Evolutionary conservation across 2,888 invertebrate genomes (phyloP), one percentile per base, ranked within the genome.

Genomic region (Halictus quadricinctus): DNA sequence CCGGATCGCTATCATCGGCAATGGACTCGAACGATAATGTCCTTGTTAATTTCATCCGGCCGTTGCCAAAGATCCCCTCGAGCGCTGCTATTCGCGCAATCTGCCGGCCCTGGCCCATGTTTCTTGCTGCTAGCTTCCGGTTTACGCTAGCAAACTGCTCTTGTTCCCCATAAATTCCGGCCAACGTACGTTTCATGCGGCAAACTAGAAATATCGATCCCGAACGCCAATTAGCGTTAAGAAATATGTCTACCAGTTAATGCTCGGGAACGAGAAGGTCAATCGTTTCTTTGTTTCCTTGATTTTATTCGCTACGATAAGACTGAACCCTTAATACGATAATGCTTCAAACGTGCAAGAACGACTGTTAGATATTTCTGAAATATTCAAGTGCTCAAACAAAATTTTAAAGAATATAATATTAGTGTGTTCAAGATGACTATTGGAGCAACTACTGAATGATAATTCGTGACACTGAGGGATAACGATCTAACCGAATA

Each of bases 1-100:
- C 79, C 74, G 79, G 50, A 88, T 82, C 87, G 86, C 83, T 81
- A 83, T 87, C 89, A 84, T 87, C 89, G 82, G 85, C 84, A 86
- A 81, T 86, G 75, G 83, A 80, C 81, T 75, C 18, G 58, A 72
- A 78, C 87, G 81, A 87, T 88, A 84, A 88, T 89, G 76, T 87
- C 72, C 84, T 87, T 83, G 88, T 88, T 87, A 89, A 88, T 89
- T 87, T 76, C 75, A 58, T 8, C 21, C 64, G 41, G 82, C 81
- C 77, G 69, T 76, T 76, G 73, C 64, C 81, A 79, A 88, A 81
- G 58, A 76, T 41, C 25, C 0, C n/a, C 15, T 10, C 4, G 41
- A n/a, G 73, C 48, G 13, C 13, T 18, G n/a, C n/a, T 21, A 21
- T 69, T 41, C 69, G 69, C 69, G 5, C 21, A 50, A 60, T 79